Base-by-base conservation (phyloP, 2,797 vertebrate genomes). In the Mus caroli region DNA sequence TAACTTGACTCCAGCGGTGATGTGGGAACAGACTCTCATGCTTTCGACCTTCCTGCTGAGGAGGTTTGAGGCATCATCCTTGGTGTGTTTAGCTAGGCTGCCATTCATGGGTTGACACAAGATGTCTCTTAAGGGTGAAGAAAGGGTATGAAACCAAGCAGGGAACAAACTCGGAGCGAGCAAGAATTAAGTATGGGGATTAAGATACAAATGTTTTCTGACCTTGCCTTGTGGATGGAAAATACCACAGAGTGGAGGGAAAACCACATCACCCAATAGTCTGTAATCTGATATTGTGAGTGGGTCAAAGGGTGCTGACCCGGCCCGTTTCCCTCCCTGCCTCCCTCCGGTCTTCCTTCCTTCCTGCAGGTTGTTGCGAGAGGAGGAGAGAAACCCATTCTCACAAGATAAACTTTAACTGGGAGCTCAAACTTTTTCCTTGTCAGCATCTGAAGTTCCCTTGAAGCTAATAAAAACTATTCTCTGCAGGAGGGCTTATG, bases 101-200 rank as follows among this genome's bases (percentile, higher is more conserved):
- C 43, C 15, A 0, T 58, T 77, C 90, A 58, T 85, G 58, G 76
- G 82, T 46, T 28, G 69, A 77, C 91, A 60, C 3, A 2, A 52
- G 83, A 73, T 79, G 76, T 56, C 64, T 92, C 62, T 56, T 37
- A 87, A 96, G 91, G 76, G 84, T 62, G 71, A 83, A 92, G 60
- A 60, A 90, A 95, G 90, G 87, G n/a, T 34, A 85, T 15, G 24
- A 20, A 52, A 73, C 69, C 87, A 43, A 91, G 87, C 87, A 78
- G 84, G 94, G 95, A 90, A 58, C 87, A 96, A 84, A 95, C 73
- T 90, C 6, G 54, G 54, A 50, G 50, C 50, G 10, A 93, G 84
- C 91, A 95, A 94, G 90, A 94, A 75, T 19, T 19, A 69, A 96
- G 71, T 13, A 0, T 34, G 88, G 13, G n/a, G 80, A 67, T 73